Evolutionary conservation across 2,888 invertebrate genomes (phyloP), one percentile per base, ranked within the genome.

Genomic region (Lysandra coridon): DNA sequence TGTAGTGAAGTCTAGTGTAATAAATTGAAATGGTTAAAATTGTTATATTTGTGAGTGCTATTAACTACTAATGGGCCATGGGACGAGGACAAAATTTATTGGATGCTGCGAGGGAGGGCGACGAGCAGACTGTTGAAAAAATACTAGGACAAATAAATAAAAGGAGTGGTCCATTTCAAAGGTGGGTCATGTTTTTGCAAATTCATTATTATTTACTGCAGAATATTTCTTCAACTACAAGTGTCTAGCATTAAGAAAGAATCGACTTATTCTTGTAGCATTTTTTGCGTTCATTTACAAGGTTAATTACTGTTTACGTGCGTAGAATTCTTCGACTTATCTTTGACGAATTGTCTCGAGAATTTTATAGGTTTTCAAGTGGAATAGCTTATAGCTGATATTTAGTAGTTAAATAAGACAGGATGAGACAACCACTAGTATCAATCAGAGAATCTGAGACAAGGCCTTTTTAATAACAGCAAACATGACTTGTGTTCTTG

Each of bases 51-150:
- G 89, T 92, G 91, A 88, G 89, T 92, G 89, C 86, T 88, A 86
- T 84, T 87, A 86, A 85, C 83, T 84, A 87, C 90, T 90, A 88
- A 92, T 92, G 92, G 94, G 92, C 91, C 90, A 99, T 99, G 98
- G 99, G 99, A 91, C 98, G 98, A 95, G 99, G 99, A 94, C 98
- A 98, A 94, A 99, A 99, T 95, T 96, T 99, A 92, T 95, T 99
- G 92, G 99, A 99, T 91, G 99, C 98, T 86, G 98, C 99, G 85
- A 96, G 99, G 87, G 98, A 97, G 95, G 99, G 99, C 89, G 98
- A 99, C 93, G 96, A 97, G 87, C 95, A 96, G 85, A 96, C 97
- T 86, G 98, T 98, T 84, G 98, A 98, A 93, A 98, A 98, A 95
- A 97, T 99, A 88, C 95, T 99, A 86, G 96, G 96, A 86, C 97